Percentiles rank a stretch among this genome's conserved stretches.
These are phyloP conservation scores for Harpagoxenus sublaevis DNA, from an alignment of 2,888 invertebrate genomes.

Conservation along the genomic window DNA sequence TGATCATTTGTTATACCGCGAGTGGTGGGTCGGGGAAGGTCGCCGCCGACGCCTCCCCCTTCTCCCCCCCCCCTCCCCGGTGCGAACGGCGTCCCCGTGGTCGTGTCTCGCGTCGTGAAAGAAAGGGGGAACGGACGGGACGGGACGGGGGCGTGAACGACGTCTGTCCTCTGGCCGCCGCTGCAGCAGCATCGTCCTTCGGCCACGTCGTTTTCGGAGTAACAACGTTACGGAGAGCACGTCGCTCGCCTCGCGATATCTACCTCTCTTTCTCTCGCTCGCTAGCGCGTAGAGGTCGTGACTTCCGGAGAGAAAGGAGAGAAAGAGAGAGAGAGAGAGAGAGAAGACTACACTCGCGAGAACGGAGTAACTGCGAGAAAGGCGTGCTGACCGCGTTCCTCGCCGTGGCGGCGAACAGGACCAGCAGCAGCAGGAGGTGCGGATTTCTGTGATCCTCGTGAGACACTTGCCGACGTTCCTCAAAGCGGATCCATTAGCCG, in stretches of 20 bases:
- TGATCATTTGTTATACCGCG: slow-evolving; percentile 40
- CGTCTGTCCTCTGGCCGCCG: slow-evolving; percentile 58
- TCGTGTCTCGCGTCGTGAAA: slow-evolving; percentile 34
- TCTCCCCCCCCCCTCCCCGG: background rate
- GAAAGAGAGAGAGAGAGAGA: slow-evolving; percentile 37
- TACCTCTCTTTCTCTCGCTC: slow-evolving; percentile 29
- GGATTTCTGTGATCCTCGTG: background rate
- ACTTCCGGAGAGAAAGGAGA: slow-evolving; percentile 54
- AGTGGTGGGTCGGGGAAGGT: slow-evolving; percentile 27
- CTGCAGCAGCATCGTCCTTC: slow-evolving; percentile 16
- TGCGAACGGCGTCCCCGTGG: slow-evolving; percentile 46
- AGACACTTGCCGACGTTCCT: slow-evolving; percentile 18
- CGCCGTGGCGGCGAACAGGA: slow-evolving; percentile 27
- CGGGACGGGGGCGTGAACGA: slow-evolving; percentile 61
- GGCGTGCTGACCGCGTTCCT: slow-evolving; percentile 53
- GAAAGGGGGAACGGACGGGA: slow-evolving; percentile 46
- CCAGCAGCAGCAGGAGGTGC: background rate
- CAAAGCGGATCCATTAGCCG: background rate
- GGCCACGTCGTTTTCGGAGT: slow-evolving; percentile 25
- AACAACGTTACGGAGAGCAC: slow-evolving; percentile 19
- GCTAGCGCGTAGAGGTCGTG: slow-evolving; percentile 50
- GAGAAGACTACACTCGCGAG: slow-evolving; percentile 22
- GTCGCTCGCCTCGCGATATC: slow-evolving; percentile 17
- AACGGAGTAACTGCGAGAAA: slow-evolving; percentile 30
- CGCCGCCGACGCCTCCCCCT: slow-evolving; percentile 14